A percentile compares a stretch with the other conserved stretches of the same genome.
Evolutionary conservation across 2,888 invertebrate species (phyloP).

Genomic region (Lysandra coridon): DNA sequence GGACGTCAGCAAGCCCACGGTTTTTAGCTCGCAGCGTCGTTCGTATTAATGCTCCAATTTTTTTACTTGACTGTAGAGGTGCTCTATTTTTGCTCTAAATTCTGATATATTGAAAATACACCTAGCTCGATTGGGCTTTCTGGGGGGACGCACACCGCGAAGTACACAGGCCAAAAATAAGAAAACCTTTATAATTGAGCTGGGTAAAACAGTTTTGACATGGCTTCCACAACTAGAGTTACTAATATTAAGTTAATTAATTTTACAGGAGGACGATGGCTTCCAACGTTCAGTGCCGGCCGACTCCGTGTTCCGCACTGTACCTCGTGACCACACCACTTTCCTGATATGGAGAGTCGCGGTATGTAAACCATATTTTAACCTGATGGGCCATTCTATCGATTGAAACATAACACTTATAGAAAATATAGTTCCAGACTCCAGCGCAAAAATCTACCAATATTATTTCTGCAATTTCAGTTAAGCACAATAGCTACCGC

Average conservation of each 20-base stretch:
- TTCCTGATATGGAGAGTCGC: slow-evolving; percentile 95
- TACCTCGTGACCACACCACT: slow-evolving; percentile 87
- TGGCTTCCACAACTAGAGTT: neutral
- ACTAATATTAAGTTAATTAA: neutral
- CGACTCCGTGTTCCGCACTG: slow-evolving; percentile 88
- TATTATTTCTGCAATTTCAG: neutral
- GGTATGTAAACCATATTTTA: slow-evolving; percentile 67
- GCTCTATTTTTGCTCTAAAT: no score
- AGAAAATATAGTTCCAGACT: neutral
- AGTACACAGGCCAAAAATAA: no score
- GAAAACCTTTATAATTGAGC: no score
- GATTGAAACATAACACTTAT: neutral
- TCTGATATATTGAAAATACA: no score
- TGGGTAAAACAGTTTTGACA: no score
- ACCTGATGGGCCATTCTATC: neutral
- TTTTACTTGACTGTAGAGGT: no score
- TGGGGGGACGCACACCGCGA: no score
- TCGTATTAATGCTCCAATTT: no score
- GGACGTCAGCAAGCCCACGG: no score
- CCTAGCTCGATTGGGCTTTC: no score
- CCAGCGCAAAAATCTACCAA: neutral
- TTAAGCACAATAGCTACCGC: neutral
- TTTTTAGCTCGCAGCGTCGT: no score
- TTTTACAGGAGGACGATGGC: slow-evolving; percentile 68
- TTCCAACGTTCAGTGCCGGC: slow-evolving; percentile 60